Evolutionary conservation across 2,797 vertebrate species (phyloP).

Genomic region (Phataginus tetradactyla): DNA sequence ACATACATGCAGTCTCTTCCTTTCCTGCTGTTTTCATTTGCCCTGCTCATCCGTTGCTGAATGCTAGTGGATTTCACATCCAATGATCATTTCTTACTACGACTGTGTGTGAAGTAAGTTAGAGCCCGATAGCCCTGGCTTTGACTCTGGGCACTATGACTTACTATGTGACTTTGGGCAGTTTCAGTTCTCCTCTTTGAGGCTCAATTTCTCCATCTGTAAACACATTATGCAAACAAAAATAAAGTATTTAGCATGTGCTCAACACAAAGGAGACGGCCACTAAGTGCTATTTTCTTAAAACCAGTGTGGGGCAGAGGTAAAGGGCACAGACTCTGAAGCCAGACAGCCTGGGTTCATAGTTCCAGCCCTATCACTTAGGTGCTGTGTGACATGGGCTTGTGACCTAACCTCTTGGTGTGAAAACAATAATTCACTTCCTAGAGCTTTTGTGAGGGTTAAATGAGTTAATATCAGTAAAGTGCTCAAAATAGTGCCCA

Average conservation of each 20-base stretch:
- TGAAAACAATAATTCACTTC: conserved; percentile 3
- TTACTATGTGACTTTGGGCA: background rate
- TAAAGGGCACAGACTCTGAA: background rate
- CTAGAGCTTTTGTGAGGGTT: background rate
- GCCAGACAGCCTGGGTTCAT: background rate
- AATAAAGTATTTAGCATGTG: conserved; percentile 18
- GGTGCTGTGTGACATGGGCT: background rate
- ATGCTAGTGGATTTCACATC: background rate
- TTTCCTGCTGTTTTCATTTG: background rate
- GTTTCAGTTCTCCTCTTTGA: background rate
- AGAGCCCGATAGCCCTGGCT: background rate
- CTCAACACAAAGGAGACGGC: background rate
- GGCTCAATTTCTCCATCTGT: background rate
- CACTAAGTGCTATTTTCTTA: conserved; percentile 7
- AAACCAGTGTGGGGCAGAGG: background rate
- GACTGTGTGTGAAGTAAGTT: background rate
- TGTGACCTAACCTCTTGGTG: background rate
- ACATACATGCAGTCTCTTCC: background rate
- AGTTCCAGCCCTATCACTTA: background rate
- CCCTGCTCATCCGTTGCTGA: background rate
- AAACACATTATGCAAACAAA: conserved; percentile 29
- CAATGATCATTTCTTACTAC: background rate
- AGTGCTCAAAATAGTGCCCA: background rate
- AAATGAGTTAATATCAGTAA: conserved; percentile 27
- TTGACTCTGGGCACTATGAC: background rate